Conservation (phyloP, 2,797 vertebrate species). For the Perodicticus potto region DNA sequence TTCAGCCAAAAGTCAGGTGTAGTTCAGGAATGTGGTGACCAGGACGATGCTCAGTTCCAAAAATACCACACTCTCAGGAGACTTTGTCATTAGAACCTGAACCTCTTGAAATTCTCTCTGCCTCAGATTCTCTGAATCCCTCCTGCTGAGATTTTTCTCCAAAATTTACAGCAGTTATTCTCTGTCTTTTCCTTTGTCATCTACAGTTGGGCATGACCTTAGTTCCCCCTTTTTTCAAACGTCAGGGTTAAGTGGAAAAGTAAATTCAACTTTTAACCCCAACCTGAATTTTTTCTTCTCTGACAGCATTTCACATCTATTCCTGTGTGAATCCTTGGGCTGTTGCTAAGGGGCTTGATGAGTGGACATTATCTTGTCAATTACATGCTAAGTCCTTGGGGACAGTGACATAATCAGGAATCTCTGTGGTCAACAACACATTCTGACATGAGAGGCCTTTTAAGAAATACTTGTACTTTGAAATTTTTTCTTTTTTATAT, state of each 20-base stretch:
- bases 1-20: background rate
- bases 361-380: background rate
- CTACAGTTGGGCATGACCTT: background rate
- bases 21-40: background rate
- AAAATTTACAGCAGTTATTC: background rate
- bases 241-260: background rate
- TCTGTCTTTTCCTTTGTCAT: background rate
- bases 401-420: background rate
- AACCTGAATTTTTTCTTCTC: background rate
- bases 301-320: background rate
- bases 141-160: background rate
- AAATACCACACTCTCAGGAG: background rate
- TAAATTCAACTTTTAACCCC: background rate
- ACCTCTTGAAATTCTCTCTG: background rate
- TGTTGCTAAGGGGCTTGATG: conserved; percentile 1
- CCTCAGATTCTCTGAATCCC: background rate
- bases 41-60: background rate
- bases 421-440: background rate
- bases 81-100: background rate
- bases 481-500: background rate
- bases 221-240: background rate
- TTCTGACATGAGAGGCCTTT: conserved; percentile 21
- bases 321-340: background rate
- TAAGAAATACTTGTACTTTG: background rate
- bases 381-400: background rate